These are phyloP conservation scores for Propithecus coquereli DNA, from an alignment of 2,113 vertebrate species.

Conservation along the genomic window DNA sequence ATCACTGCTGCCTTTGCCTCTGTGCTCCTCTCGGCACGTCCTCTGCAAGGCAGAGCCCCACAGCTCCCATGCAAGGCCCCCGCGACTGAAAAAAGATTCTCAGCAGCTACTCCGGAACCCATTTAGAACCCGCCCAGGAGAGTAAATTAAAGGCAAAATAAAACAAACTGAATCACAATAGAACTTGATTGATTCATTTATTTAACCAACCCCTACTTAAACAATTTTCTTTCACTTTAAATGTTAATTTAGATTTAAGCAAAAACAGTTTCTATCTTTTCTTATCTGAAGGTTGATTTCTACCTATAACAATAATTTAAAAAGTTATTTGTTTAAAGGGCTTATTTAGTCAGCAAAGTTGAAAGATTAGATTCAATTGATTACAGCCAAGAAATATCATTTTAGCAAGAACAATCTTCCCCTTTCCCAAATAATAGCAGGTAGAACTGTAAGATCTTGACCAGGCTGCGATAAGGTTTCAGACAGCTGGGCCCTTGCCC, in stretches of 20 bases:
- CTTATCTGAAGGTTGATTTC: not conserved
- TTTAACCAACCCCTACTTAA: not conserved
- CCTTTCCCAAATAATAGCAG: not conserved
- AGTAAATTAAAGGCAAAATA: not conserved
- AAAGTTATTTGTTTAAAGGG: not conserved
- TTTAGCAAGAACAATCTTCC: not conserved
- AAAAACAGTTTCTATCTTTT: not conserved
- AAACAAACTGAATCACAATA: not conserved
- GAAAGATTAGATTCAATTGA: not conserved
- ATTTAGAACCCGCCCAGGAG: not conserved
- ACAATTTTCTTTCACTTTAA: not conserved
- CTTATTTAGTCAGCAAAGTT: not conserved
- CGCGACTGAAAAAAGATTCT: not conserved
- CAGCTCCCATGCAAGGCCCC: not conserved
- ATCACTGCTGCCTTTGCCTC: not conserved
- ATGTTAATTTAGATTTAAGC: not conserved
- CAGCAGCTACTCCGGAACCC: not conserved
- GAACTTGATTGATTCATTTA: not conserved
- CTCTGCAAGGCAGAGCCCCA: not conserved
- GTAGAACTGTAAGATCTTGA: not conserved
- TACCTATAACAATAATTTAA: not conserved
- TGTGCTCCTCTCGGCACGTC: rapidly evolving
- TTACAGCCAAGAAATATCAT: not conserved
- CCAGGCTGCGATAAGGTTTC: not conserved
- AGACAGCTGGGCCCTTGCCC: not conserved